These are phyloP conservation scores for Neopelma chrysocephalum DNA, from an alignment of 2,797 vertebrate genomes.

Conservation along the genomic window DNA sequence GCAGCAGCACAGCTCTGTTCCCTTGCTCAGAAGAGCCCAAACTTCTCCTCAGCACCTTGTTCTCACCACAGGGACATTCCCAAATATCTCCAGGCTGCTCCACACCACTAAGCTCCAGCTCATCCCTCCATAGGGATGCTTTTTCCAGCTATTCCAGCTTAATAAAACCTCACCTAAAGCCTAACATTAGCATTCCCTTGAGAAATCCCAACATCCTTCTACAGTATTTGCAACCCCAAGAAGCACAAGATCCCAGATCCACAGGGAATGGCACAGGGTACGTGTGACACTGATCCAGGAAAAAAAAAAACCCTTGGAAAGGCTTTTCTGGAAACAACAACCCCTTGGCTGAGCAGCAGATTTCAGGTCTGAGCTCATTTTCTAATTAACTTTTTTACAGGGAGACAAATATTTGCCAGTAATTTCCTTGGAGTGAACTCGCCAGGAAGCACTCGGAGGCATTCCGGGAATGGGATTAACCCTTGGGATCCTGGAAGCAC, in stretches of 20 bases:
- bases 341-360: not conserved
- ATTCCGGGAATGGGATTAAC: not conserved
- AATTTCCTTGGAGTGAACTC: not conserved
- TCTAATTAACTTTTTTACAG: not conserved
- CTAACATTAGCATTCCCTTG: not conserved
- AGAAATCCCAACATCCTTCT: not conserved
- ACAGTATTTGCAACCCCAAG: not conserved
- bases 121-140: not conserved
- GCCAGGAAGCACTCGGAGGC: not conserved
- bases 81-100: not conserved
- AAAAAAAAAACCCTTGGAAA: not conserved
- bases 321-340: not conserved
- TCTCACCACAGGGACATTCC: not conserved
- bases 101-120: not conserved
- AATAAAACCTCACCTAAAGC: not conserved
- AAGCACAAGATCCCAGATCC: not conserved
- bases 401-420: not conserved
- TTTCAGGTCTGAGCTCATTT: not conserved
- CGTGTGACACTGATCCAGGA: not conserved
- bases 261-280: not conserved
- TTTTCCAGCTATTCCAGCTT: not conserved
- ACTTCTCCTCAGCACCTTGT: not conserved
- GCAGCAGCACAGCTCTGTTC: rapidly evolving
- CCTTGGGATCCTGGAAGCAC: not conserved
- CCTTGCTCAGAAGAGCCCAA: rapidly evolving